Evolutionary conservation across 2,113 vertebrate species (phyloP).

Genomic region (Mirounga angustirostris): DNA sequence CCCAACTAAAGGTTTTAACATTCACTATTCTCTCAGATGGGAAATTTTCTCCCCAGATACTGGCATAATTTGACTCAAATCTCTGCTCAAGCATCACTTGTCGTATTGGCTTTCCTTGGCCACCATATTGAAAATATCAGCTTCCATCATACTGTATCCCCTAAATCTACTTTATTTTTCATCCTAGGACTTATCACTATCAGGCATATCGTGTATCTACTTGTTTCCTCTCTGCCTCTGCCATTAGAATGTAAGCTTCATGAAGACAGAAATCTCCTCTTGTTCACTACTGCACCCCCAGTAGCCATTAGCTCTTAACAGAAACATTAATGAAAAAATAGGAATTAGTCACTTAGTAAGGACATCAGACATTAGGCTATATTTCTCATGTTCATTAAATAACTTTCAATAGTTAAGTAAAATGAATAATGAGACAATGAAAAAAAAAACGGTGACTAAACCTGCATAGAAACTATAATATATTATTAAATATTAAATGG

Average conservation of each 20-base stretch:
- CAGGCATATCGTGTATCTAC: background rate
- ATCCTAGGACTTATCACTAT: background rate
- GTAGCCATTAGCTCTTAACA: background rate
- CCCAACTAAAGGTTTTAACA: background rate
- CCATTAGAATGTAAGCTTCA: background rate
- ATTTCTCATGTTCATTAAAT: background rate
- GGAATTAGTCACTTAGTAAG: background rate
- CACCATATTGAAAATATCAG: background rate
- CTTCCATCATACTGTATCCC: background rate
- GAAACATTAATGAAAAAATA: background rate
- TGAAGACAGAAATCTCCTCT: background rate
- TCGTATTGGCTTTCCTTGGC: background rate
- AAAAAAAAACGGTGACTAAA: background rate
- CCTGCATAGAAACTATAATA: background rate
- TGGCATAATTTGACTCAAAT: background rate
- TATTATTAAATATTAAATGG: constrained; percentile 23
- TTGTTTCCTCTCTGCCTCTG: background rate
- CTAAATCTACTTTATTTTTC: background rate
- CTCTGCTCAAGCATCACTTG: background rate
- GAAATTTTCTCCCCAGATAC: background rate
- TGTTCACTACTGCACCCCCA: background rate
- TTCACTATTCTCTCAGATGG: background rate
- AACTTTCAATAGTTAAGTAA: constrained; percentile 39
- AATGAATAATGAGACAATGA: constrained; percentile 1
- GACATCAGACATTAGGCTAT: background rate